phyloP scores from a whole-genome alignment of 2,888 invertebrate genomes.

The Lasioglossum oenotherae region DNA sequence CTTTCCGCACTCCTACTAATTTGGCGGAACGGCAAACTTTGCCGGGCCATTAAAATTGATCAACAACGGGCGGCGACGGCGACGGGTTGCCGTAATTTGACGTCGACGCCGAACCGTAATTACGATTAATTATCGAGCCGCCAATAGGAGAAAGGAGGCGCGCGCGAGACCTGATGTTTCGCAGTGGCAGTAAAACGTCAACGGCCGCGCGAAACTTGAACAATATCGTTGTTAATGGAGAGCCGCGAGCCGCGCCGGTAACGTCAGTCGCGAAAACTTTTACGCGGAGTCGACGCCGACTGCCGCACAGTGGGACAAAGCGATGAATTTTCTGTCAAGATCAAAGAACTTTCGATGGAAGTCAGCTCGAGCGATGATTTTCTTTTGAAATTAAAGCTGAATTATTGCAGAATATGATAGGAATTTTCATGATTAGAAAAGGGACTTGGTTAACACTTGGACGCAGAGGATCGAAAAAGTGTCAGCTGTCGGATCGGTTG shows the following conservation, averaged over 20 bases:
- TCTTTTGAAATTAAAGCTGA: no score
- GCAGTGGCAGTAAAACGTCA: conserved; percentile 38
- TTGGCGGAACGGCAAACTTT: not conserved
- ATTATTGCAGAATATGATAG: no score
- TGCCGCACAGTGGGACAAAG: no score
- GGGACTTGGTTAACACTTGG: no score
- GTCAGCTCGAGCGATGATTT: no score
- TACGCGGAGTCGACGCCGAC: not conserved
- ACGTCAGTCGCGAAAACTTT: conserved; percentile 50
- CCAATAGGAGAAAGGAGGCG: conserved; percentile 28
- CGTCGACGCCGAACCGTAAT: conserved; percentile 27
- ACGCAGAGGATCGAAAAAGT: conserved; percentile 10
- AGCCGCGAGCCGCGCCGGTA: conserved; percentile 47
- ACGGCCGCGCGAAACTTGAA: conserved; percentile 53
- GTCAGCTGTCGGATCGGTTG: conserved; percentile 59
- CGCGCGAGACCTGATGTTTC: not conserved
- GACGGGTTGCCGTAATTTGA: conserved; percentile 13
- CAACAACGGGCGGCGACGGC: not conserved
- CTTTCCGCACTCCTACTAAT: not conserved
- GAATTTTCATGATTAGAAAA: no score
- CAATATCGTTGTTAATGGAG: conserved; percentile 60
- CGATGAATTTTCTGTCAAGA: no score
- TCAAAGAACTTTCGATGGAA: no score
- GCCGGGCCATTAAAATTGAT: conserved; percentile 18
- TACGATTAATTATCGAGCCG: conserved; percentile 52